Evolutionary conservation across 2,888 invertebrate genomes (phyloP).

Genomic region (Cephalotes varians): DNA sequence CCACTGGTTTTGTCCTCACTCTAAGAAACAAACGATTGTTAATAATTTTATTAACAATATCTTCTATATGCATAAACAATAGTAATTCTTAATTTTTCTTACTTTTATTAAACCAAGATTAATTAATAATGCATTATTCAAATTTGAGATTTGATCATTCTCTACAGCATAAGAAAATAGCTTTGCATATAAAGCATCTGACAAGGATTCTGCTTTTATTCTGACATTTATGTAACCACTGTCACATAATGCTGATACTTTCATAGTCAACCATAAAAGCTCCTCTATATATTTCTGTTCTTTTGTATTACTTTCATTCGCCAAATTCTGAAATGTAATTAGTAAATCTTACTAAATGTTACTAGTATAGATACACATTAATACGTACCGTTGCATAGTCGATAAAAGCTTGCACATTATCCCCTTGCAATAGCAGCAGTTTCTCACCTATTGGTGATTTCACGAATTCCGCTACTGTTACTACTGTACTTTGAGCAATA

Average conservation of each 20-base stretch:
- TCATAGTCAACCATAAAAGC: constrained; percentile 86
- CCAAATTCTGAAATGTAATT: constrained; percentile 73
- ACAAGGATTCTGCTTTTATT: constrained; percentile 85
- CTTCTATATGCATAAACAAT: background rate
- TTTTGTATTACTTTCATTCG: constrained; percentile 52
- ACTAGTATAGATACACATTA: background rate
- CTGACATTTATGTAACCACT: constrained; percentile 87
- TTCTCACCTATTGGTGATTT: constrained; percentile 86
- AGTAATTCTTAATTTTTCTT: constrained; percentile 62
- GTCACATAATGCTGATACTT: constrained; percentile 87
- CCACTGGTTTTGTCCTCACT: constrained; percentile 89
- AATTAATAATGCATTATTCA: constrained; percentile 89
- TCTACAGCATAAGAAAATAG: constrained; percentile 87
- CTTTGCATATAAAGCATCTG: constrained; percentile 86
- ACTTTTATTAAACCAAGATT: constrained; percentile 92
- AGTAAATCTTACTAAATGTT: constrained; percentile 17
- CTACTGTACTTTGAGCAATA: constrained; percentile 64
- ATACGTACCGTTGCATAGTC: constrained; percentile 77
- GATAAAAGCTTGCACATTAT: constrained; percentile 76
- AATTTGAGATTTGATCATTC: constrained; percentile 86
- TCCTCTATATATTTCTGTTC: constrained; percentile 81
- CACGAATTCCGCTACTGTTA: constrained; percentile 86
- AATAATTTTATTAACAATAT: constrained; percentile 13
- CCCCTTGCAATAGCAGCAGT: constrained; percentile 86
- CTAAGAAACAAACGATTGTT: constrained; percentile 84